A percentile compares a stretch with the other conserved stretches of the same genome.
Conservation (phyloP, 2,113 vertebrate species). For the Aplodontia rufa region DNA sequence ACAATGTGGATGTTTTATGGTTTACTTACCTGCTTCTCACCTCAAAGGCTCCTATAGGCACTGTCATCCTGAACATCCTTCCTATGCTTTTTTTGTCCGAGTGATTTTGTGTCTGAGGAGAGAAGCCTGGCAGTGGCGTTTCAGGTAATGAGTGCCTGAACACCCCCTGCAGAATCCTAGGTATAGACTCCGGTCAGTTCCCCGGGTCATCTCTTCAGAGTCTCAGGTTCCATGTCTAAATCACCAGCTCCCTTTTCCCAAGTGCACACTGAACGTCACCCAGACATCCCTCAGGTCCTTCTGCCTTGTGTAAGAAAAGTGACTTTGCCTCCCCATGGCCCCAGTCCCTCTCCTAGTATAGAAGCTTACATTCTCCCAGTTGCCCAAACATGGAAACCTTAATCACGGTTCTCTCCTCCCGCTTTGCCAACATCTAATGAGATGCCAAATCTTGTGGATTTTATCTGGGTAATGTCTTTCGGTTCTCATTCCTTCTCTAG, state of each 20-base stretch:
- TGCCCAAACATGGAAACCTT: not conserved
- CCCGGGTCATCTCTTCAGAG: not conserved
- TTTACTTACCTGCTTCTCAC: not conserved
- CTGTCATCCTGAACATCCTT: not conserved
- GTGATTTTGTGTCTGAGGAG: not conserved
- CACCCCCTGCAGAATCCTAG: not conserved
- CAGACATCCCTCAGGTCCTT: not conserved
- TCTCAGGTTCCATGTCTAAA: not conserved
- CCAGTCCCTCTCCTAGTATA: not conserved
- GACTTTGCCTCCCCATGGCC: not conserved
- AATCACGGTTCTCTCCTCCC: not conserved
- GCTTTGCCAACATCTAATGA: not conserved
- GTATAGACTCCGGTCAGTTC: not conserved
- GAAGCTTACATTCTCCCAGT: not conserved
- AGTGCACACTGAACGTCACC: not conserved
- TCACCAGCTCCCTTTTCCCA: not conserved
- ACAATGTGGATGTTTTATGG: not conserved
- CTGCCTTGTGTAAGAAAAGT: not conserved
- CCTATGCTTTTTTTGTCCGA: fast-evolving
- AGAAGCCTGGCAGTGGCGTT: not conserved
- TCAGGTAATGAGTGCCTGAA: not conserved
- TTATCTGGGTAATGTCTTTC: not conserved
- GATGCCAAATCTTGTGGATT: not conserved
- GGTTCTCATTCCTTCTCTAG: not conserved
- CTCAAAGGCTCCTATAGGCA: not conserved